Base-by-base conservation (phyloP, 2,113 vertebrate genomes). In the Oreochromis niloticus region DNA sequence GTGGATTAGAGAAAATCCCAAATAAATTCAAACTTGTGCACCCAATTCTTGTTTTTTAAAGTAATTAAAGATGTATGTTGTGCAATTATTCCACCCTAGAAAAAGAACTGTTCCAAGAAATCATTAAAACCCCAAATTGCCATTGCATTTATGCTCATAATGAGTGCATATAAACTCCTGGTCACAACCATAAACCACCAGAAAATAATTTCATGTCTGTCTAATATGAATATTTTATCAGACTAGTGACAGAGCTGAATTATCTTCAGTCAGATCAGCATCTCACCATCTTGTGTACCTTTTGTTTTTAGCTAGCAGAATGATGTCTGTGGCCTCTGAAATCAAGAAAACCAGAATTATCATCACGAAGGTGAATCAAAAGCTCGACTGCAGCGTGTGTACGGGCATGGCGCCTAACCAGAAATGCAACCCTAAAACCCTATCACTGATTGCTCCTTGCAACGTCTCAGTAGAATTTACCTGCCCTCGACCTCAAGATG, bases 401-500 rank as follows among this genome's bases (percentile, higher is more conserved):
- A 9, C 48, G 9, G 81, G 41, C 16, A 9, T 81, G 8, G 83
- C 2, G 0, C 50, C 92, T 3, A 36, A 80, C 3, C 84, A 73
- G 55, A 43, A 2, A 7, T 96, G 96, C 54, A 1, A 32, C 4
- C 0, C 82, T 3, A 34, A 1, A 12, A 0, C 0, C 0, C 7
- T 81, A 0, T 2, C 0, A 2, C 83, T 96, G 19, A 2, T 1
- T 2, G 39, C 81, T 12, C 7, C 80, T 50, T 22, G 7, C 5
- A 86, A 88, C 85, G 86, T 80, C 12, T 59, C 81, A 0, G 87
- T 97, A 17, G 86, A 94, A 17, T 97, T 97, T 46, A 95, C 83
- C 71, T 97, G 96, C 54, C 85, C 88, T 30, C 82, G 34, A 3
- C 96, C 96, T n/a, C 93, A 96, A 34, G 87, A 96, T 2, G 4